These are phyloP conservation scores for Tyrannus savana DNA, from an alignment of 2,113 vertebrate species.

Conservation along the genomic window DNA sequence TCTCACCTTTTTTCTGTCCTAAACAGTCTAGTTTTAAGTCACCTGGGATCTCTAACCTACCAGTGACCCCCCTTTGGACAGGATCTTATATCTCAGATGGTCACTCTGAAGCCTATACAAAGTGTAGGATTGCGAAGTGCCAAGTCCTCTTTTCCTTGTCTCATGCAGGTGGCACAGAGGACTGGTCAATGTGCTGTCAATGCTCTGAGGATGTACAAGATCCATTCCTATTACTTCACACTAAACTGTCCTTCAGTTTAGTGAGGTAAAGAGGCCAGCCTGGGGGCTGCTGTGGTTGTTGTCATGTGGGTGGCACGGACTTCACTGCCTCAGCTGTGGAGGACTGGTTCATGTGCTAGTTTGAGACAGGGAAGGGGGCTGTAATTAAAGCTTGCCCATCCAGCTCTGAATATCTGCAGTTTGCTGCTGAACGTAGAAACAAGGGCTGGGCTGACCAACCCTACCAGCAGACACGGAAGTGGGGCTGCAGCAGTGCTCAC, in stretches of 20 bases:
- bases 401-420: neutral
- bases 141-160: neutral
- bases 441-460: neutral
- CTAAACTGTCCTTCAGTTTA: neutral
- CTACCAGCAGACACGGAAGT: neutral
- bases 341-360: neutral
- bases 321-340: neutral
- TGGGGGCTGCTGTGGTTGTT: neutral
- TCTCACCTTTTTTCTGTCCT: neutral
- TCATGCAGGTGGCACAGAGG: neutral
- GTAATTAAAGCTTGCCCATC: neutral
- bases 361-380: neutral
- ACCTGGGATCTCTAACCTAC: neutral
- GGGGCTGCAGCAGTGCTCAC: neutral
- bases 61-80: neutral
- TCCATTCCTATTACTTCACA: neutral
- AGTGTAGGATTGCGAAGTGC: neutral
- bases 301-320: rapidly evolving
- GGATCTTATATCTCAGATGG: neutral
- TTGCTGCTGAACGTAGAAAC: neutral
- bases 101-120: neutral
- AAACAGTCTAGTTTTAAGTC: neutral
- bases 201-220: neutral
- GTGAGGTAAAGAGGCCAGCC: neutral
- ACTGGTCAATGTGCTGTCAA: neutral